Evolutionary conservation across 2,888 invertebrate species (phyloP).

Genomic region (Nemotelus nigrinus): DNA sequence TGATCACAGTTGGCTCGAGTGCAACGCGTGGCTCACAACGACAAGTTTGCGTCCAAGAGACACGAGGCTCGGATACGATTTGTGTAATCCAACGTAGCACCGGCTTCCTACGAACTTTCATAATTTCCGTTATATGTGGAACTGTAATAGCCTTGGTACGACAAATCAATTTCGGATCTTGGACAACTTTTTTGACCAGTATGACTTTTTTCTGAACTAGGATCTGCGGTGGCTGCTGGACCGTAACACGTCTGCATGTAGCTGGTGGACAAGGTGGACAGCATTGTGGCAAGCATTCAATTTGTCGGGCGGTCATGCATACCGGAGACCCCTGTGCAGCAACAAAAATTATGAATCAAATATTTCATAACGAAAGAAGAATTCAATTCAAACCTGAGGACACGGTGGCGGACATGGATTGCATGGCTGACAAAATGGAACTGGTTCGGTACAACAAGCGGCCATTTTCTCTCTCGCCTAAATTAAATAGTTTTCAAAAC

Average conservation of each 20-base stretch:
- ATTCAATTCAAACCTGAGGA: slow-evolving; percentile 7
- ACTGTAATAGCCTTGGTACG: slow-evolving; percentile 47
- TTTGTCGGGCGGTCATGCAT: slow-evolving; percentile 59
- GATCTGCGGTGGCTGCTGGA: slow-evolving; percentile 61
- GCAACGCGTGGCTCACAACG: slow-evolving; percentile 61
- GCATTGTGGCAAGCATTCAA: slow-evolving; percentile 61
- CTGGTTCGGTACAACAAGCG: no score
- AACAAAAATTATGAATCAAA: neutral
- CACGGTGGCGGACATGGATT: slow-evolving; percentile 9
- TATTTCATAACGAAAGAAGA: neutral
- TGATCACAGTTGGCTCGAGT: slow-evolving; percentile 59
- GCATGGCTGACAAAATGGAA: neutral
- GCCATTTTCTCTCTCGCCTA: no score
- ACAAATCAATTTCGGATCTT: slow-evolving; percentile 60
- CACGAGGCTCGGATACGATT: slow-evolving; percentile 56
- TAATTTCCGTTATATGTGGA: slow-evolving; percentile 21
- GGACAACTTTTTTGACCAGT: slow-evolving; percentile 59
- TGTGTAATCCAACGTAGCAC: slow-evolving; percentile 7
- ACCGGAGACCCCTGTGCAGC: slow-evolving; percentile 57
- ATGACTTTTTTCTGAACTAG: slow-evolving; percentile 61
- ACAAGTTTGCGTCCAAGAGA: slow-evolving; percentile 60
- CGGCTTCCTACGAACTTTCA: slow-evolving; percentile 11
- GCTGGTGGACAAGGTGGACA: slow-evolving; percentile 60
- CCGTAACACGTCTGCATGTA: slow-evolving; percentile 60
- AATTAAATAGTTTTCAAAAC: no score